Evolutionary conservation across 92 coral and sea anemone species (phyloP).

Genomic region (Virgularia gustaviana): DNA sequence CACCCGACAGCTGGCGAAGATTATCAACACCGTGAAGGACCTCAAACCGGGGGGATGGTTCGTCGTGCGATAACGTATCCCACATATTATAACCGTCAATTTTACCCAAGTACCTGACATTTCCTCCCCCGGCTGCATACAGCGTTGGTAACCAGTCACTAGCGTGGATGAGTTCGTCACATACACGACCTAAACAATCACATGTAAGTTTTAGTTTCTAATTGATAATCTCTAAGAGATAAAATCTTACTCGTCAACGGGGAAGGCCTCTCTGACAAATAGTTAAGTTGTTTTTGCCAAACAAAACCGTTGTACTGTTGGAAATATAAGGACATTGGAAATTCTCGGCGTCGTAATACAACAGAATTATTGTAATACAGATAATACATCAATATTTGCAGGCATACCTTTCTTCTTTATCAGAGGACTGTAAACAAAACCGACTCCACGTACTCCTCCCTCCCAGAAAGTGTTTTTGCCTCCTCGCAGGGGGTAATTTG

Average conservation of each 20-base stretch:
- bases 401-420: slow-evolving; percentile 71
- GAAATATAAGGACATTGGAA: not conserved
- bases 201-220: not conserved
- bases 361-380: not conserved
- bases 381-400: too few relatives aligned
- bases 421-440: slow-evolving; percentile 94
- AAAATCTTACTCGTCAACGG: not conserved
- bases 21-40: slow-evolving; percentile 92
- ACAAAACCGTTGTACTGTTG: not conserved
- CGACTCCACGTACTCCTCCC: slow-evolving; percentile 99
- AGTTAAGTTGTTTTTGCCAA: not conserved
- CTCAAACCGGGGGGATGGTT: slow-evolving; percentile 84
- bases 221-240: not conserved
- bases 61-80: slow-evolving; percentile 72
- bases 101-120: slow-evolving; percentile 57
- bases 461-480: slow-evolving; percentile 96
- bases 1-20: slow-evolving; percentile 67
- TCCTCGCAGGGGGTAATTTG: slow-evolving; percentile 94
- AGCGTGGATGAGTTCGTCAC: slow-evolving; percentile 83
- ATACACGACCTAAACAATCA: slow-evolving; percentile 72
- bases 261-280: too few relatives aligned
- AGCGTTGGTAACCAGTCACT: slow-evolving; percentile 96
- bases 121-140: slow-evolving; percentile 80
- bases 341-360: not conserved
- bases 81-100: slow-evolving; percentile 89